Conservation (phyloP, 2,888 invertebrate species). For the Clivina fossor region DNA sequence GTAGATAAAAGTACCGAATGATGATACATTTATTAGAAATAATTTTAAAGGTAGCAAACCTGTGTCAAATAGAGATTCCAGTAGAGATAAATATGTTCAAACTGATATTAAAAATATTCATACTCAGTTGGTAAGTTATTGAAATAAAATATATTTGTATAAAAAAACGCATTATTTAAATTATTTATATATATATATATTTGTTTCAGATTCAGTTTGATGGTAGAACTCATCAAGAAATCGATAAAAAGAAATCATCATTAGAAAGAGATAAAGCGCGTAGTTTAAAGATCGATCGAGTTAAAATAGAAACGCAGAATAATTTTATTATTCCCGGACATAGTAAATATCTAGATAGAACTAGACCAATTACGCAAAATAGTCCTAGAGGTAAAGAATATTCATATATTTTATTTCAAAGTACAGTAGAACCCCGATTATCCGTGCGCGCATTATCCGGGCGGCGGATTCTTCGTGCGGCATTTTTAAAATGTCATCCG, state of each 20-base stretch:
- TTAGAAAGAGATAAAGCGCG: too few relatives aligned
- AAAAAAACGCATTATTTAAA: background rate
- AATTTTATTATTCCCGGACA: conserved; percentile 38
- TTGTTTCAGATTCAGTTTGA: conserved; percentile 47
- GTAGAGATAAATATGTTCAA: conserved; percentile 48
- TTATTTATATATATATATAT: background rate
- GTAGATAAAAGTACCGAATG: too few relatives aligned
- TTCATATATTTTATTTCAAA: too few relatives aligned
- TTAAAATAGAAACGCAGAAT: conserved; percentile 46
- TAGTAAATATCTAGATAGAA: conserved; percentile 20
- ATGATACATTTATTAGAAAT: conserved; percentile 12
- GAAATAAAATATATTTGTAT: background rate
- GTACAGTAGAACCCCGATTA: too few relatives aligned
- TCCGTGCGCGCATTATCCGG: too few relatives aligned
- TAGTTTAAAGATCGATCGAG: conserved; percentile 38
- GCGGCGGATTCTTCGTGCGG: too few relatives aligned
- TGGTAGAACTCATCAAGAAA: conserved; percentile 42
- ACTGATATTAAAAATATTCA: conserved; percentile 52
- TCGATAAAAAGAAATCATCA: too few relatives aligned
- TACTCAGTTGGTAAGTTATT: conserved; percentile 49
- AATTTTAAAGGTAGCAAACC: conserved; percentile 33
- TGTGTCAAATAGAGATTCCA: conserved; percentile 34
- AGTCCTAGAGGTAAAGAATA: conserved; percentile 48
- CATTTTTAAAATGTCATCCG: too few relatives aligned
- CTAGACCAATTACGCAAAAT: conserved; percentile 12